These are phyloP conservation scores for Botia kubotai DNA, from an alignment of 2,797 vertebrate genomes.

Conservation along the genomic window DNA sequence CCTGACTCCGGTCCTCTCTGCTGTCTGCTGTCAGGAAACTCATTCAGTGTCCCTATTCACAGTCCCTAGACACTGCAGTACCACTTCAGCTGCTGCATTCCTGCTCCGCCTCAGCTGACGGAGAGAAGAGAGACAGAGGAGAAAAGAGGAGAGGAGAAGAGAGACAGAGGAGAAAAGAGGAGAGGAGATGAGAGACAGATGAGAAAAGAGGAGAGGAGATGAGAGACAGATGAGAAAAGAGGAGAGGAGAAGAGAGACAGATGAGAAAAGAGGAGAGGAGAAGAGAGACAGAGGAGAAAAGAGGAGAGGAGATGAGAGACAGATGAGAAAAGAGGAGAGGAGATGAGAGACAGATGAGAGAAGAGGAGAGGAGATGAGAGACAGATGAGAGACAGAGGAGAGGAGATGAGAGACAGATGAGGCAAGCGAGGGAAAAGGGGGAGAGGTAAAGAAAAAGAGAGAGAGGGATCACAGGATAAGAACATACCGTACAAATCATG, in stretches of 20 bases:
- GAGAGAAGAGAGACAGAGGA: conserved; percentile 34
- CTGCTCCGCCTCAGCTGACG: conserved; percentile 49
- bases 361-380: conserved; percentile 44
- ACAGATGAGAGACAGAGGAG: conserved; percentile 26
- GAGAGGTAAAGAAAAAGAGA: neutral
- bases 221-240: neutral
- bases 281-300: too few species aligned
- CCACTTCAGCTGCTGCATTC: conserved; percentile 71
- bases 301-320: conserved; percentile 26
- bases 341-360: conserved; percentile 25
- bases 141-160: neutral
- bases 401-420: neutral
- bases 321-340: neutral
- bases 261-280: too few species aligned
- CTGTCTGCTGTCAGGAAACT: conserved; percentile 71
- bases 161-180: neutral
- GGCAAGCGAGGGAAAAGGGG: neutral
- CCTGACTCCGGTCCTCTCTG: conserved; percentile 55
- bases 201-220: neutral
- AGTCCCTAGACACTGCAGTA: conserved; percentile 72
- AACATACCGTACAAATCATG: conserved; percentile 35
- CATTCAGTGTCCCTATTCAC: conserved; percentile 81
- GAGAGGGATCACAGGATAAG: neutral
- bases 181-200: neutral
- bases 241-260: neutral